Conservation (phyloP, 2,888 invertebrate species). For the Conchocele bisecta region DNA sequence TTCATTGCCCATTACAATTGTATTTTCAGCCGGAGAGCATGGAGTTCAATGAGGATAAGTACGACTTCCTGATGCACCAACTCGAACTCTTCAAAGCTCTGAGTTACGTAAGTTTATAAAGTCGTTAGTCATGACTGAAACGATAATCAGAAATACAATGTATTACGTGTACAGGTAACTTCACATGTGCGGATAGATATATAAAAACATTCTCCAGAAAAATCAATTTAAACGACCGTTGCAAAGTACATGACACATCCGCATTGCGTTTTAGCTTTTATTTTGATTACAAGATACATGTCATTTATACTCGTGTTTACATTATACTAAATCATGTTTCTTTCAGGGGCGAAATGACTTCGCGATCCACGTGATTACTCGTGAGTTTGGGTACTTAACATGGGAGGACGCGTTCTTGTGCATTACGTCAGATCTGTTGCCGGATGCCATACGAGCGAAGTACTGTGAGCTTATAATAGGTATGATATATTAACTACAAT, state of each 20-base stretch:
- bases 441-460: constrained; percentile 80
- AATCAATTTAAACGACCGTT: too few relatives aligned
- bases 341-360: constrained; percentile 82
- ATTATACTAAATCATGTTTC: constrained; percentile 1
- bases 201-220: too few relatives aligned
- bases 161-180: too few relatives aligned
- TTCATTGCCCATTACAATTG: too few relatives aligned
- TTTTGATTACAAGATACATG: too few relatives aligned
- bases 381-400: constrained; percentile 80
- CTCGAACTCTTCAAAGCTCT: constrained; percentile 81
- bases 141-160: background rate
- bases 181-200: too few relatives aligned
- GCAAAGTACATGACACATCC: too few relatives aligned
- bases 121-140: background rate
- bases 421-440: constrained; percentile 78
- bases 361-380: constrained; percentile 80
- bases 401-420: constrained; percentile 83
- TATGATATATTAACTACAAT: too few relatives aligned
- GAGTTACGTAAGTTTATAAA: constrained; percentile 77
- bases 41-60: constrained; percentile 75
- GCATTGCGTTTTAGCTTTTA: too few relatives aligned
- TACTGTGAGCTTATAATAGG: constrained; percentile 82
- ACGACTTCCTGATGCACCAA: constrained; percentile 80
- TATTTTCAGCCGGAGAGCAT: constrained; percentile 62
- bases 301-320: too few relatives aligned